These are phyloP conservation scores for Sweltsa coloradensis DNA, from an alignment of 1,140 invertebrate species.

Conservation along the genomic window DNA sequence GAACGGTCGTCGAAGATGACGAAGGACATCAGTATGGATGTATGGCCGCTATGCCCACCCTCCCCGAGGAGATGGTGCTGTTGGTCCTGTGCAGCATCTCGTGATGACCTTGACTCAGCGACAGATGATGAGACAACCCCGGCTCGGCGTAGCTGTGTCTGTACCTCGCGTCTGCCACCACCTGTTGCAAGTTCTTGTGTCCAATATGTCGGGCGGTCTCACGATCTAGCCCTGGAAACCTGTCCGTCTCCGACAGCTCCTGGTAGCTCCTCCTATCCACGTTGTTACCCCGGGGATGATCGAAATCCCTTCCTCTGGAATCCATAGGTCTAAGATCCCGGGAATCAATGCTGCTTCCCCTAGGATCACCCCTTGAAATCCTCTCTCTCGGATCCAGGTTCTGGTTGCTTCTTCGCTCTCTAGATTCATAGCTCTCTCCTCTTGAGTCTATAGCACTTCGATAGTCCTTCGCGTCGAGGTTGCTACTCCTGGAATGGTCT, in stretches of 20 bases:
- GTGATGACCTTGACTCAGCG: constrained; percentile 8
- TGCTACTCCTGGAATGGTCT: no score
- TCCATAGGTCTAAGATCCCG: no score
- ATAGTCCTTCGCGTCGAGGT: no score
- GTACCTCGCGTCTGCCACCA: constrained; percentile 25
- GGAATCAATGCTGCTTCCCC: no score
- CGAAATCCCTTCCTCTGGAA: no score
- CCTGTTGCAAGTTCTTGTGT: constrained; percentile 3
- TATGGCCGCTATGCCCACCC: constrained; percentile 36
- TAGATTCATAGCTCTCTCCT: no score
- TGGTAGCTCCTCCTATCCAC: constrained; percentile 26
- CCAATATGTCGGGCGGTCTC: constrained; percentile 33
- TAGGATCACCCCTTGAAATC: no score
- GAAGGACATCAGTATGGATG: constrained; percentile 40
- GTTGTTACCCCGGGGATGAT: background rate
- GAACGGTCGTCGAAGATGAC: no score
- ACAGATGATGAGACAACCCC: constrained; percentile 16
- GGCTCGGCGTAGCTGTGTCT: constrained; percentile 40
- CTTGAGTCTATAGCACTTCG: no score
- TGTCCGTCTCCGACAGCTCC: constrained; percentile 37
- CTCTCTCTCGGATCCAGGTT: no score
- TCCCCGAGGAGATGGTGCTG: constrained; percentile 25
- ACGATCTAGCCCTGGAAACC: constrained; percentile 39
- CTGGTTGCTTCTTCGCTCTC: no score
- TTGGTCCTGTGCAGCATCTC: constrained; percentile 28